Evolutionary conservation across 2,888 invertebrate species (phyloP), one percentile per base, ranked within the genome.

Genomic region (Cerastoderma edule): DNA sequence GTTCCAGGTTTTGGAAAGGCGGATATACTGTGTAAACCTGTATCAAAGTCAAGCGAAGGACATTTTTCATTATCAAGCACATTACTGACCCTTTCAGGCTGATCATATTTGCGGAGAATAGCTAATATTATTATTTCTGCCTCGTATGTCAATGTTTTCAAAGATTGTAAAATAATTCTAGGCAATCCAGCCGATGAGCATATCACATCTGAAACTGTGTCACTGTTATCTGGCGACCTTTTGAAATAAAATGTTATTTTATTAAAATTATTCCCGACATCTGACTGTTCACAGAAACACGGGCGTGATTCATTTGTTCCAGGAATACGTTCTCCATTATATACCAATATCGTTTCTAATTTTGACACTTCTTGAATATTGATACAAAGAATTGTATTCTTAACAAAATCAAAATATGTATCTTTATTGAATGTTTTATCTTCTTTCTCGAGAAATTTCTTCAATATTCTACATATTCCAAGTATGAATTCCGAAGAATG

Each of bases 1-100:
- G 75, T 78, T 4, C 80, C 80, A 27, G 77, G 77, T 19, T 22
- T 30, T 19, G 80, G 80, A 69, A 81, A 80, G 0, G 53, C 54
- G 32, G 67, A 67, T 5, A 28, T 8, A 28, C 16, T 33, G 27
- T 1, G 13, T 13, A 39, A 6, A 22, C 19, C 24, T n/a, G 24
- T 24, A 10, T 35, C 60, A 39, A 39, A 1, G 22, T 60, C 60
- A 27, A 60, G n/a, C 22, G 24, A 24, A 1, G 60, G 60, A 60
- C 22, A 60, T n/a, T 10, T 22, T 4, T 60, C 39, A 24, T 60
- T 27, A 22, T 60, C 60, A 1, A 60, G 60, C 19, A 39, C 19
- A 24, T 2, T 16, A 3, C 39, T 0, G 13, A 60, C 30, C 13
- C 33, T 27, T 10, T 8, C 22, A 6, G 60, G 60, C 13, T 60